Base-by-base conservation (phyloP, 2,113 vertebrate species). In the Xiphophorus maculatus region DNA sequence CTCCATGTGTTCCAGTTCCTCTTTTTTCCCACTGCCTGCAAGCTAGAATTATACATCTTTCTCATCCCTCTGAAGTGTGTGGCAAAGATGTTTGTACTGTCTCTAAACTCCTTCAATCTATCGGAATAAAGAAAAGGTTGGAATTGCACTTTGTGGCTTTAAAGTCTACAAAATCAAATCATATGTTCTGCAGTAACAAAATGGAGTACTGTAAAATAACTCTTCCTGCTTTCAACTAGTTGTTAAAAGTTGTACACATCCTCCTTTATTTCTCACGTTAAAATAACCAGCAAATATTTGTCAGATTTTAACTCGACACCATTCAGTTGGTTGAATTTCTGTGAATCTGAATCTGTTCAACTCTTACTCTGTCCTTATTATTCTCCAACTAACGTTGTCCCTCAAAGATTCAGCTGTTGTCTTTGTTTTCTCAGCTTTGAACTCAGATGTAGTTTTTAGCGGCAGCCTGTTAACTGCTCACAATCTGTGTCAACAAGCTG, bases 21-120 rank as follows among this genome's bases (percentile, higher is more conserved):
- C 37, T 69, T 3, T 67, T 69, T 65, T 33, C 66, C 69, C 29
- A 22, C 73, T 69, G 78, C 78, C 78, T 83, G 68, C 77, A 67
- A 79, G 82, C 72, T 5, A 29, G n/a, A 83, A 25, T 64, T 70
- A 22, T 61, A 67, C 51, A 12, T 67, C 17, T 62, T n/a, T 71
- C 37, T 28, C 40, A 19, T 63, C 61, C 65, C 64, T 79, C 80
- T 73, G 71, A 80, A 28, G 37, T 63, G 51, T 73, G 63, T 84
- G 7, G 27, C 68, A 61, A 63, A 78, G 71, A 33, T 80, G 77
- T 66, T 60, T 44, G 44, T 19, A 4, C 51, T 63, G n/a, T 65
- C 70, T 66, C 86, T 75, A 66, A 80, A 80, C 82, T 80, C 48
- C 64, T 48, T 17, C 12, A 27, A 1, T 42, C 32, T 25, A 3